Base-by-base conservation (phyloP, 2,797 vertebrate genomes). In the Coccyzus lansbergi region DNA sequence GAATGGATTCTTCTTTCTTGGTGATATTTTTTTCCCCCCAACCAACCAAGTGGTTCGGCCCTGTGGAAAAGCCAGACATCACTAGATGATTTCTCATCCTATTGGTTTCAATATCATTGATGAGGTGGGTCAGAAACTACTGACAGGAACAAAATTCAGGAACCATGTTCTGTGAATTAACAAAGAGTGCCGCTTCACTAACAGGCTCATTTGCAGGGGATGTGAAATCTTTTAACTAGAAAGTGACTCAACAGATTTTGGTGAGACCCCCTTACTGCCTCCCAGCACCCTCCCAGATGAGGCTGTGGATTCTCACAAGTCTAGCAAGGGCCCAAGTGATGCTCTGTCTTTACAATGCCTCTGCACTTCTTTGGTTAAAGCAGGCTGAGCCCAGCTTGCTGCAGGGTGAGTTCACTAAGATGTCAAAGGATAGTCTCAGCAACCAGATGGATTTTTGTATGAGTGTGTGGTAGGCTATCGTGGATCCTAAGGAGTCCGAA, bases 41-140 rank as follows among this genome's bases (percentile, higher is more conserved):
- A n/a, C 25, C 59, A 89, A 68, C 10, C 0, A 1, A 89, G 25
- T 49, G 38, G 72, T 83, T 83, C 68, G 62, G 62, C 80, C 83
- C 79, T 78, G 72, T 4, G 20, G 49, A 71, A 90, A 95, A 90
- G 40, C 69, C 72, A 63, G 10, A 94, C 65, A 83, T 56, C 82
- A 81, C 63, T 49, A 67, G 59, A 78, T 0, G 2, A 78, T 55
- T 52, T 63, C 83, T 95, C 55, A 21, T 56, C 18, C 53, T 63
- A 92, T 6, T 78, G 75, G 20, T 85, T 55, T 78, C 65, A 69
- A 52, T 40, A 86, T 71, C 71, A 71, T 31, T 77, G 64, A 82
- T 48, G 53, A 80, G 86, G 52, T 0, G 0, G 55, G 44, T 83
- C 59, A 83, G 63, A 83, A 90, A 75, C 29, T 33, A 76, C 48